phyloP scores from a whole-genome alignment of 2,113 vertebrate species.

The Otus sunia region DNA sequence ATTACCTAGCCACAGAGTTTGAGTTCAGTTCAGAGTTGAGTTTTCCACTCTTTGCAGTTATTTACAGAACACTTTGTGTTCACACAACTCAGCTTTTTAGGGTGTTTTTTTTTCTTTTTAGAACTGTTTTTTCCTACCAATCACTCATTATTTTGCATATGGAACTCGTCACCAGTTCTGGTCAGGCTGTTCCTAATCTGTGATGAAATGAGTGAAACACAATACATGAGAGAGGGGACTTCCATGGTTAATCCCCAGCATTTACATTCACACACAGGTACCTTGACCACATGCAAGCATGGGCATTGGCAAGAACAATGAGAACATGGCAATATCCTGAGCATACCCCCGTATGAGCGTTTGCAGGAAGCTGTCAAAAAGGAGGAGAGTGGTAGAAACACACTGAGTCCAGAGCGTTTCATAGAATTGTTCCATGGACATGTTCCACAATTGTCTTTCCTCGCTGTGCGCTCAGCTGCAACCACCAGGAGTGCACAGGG shows the following conservation, averaged over 20 bases:
- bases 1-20: neutral
- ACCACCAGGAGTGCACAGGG: neutral
- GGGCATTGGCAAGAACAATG: neutral
- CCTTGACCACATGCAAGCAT: neutral
- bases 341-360: neutral
- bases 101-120: neutral
- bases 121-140: neutral
- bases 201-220: neutral
- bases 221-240: neutral
- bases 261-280: neutral
- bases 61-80: neutral
- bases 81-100: neutral
- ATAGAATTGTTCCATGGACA: neutral
- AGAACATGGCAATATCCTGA: neutral
- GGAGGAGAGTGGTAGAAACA: neutral
- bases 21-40: neutral
- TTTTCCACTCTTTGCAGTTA: neutral
- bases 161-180: neutral
- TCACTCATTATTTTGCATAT: neutral
- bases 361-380: conserved; percentile 19
- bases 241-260: neutral
- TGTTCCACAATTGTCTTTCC: neutral
- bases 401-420: neutral
- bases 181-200: neutral
- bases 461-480: neutral